Base-by-base conservation (phyloP, 2,797 vertebrate genomes). In the Cynopterus sphinx region DNA sequence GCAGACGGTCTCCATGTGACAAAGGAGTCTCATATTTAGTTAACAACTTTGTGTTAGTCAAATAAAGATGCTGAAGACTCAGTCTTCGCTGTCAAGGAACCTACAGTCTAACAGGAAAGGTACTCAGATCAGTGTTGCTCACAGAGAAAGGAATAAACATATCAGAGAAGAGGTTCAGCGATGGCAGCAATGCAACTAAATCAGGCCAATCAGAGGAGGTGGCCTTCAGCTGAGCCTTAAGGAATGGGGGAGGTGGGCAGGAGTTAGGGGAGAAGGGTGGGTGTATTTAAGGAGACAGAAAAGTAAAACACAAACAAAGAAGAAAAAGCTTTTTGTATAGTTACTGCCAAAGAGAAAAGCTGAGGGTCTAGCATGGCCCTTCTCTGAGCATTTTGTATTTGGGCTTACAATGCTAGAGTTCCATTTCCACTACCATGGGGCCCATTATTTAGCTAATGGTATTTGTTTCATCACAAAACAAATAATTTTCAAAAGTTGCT, bases 401-500 rank as follows among this genome's bases (percentile, higher is more conserved):
- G 26, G 22, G 53, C 11, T n/a, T 26, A 26, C 2, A 65, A 46
- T 36, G 59, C 55, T 36, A 28, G 24, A 61, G 28, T 74, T 41
- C 46, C 41, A 39, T 68, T 82, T 28, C 73, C 43, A 43, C 41
- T 55, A 36, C 43, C 9, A 2, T 24, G 0, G 16, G n/a, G 71
- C 31, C 41, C 61, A 22, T 24, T 24, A 24, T 11, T 31, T 63
- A 49, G 51, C 12, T 68, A 21, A 19, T 5, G 13, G 6, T 46
- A 17, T 70, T 79, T 53, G 26, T 71, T 87, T 94, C 65, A 21
- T 67, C 77, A 57, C 81, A 61, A 24, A 11, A 83, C 51, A 55
- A 43, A 15, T 61, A 57, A 17, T 78, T 95, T 91, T 31, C 78
- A 70, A 61, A 92, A 78, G 24, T 36, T 5, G 28, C 65, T 67